Percentiles rank a stretch among this genome's conserved stretches.
Conservation (phyloP, 2,113 vertebrate species). For the Phaethon lepturus region DNA sequence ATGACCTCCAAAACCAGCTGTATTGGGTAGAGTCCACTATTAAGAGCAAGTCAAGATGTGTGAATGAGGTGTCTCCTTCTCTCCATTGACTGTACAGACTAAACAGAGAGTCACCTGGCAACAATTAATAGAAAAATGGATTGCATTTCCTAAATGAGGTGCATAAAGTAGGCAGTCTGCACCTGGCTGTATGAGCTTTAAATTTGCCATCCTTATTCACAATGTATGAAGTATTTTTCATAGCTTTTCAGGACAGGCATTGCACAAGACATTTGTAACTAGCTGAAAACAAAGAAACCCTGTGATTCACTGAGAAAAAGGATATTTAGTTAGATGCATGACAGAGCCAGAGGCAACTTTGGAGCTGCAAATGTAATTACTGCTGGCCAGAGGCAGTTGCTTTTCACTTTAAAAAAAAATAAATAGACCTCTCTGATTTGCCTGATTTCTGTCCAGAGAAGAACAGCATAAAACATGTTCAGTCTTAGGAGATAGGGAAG, state of each 20-base stretch:
- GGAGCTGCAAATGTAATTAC: slow-evolving; percentile 49
- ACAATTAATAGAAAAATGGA: slow-evolving; percentile 66
- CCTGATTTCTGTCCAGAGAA: neutral
- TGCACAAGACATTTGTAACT: slow-evolving; percentile 61
- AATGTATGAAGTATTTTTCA: slow-evolving; percentile 44
- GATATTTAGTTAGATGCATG: slow-evolving; percentile 50
- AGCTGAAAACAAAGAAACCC: slow-evolving; percentile 64
- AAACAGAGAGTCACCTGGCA: slow-evolving; percentile 68
- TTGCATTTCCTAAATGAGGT: slow-evolving; percentile 66
- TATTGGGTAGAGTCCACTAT: slow-evolving; percentile 14
- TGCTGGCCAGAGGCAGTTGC: slow-evolving; percentile 24
- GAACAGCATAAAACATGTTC: neutral
- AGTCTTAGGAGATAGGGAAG: neutral
- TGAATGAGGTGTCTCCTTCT: slow-evolving; percentile 69
- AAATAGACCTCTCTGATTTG: neutral
- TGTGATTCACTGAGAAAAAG: slow-evolving; percentile 49
- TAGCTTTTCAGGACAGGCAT: slow-evolving; percentile 43
- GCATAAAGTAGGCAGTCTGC: slow-evolving; percentile 63
- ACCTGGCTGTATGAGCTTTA: slow-evolving; percentile 51
- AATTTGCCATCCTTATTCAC: slow-evolving; percentile 44
- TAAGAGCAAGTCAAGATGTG: slow-evolving; percentile 49
- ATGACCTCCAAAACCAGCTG: slow-evolving; percentile 16
- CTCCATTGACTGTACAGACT: slow-evolving; percentile 59
- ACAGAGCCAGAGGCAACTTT: slow-evolving; percentile 36
- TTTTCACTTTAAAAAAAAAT: neutral